Evolutionary conservation across 2,888 invertebrate genomes (phyloP).

Genomic region (Napeogenes sylphis): DNA sequence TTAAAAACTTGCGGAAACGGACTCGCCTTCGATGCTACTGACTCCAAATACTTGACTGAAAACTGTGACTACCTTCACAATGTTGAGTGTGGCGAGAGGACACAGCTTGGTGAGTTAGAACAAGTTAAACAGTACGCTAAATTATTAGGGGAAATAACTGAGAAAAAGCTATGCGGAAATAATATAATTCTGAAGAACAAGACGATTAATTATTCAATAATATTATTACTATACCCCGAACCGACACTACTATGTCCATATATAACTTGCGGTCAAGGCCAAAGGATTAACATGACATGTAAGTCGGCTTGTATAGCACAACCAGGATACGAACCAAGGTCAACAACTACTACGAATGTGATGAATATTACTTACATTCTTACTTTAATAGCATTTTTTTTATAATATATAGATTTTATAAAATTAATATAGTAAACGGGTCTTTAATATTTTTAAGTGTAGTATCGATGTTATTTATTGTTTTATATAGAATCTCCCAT

Average conservation of each 20-base stretch:
- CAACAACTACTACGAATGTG: conserved; percentile 36
- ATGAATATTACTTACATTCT: neutral
- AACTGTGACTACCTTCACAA: conserved; percentile 97
- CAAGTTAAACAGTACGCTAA: too few species aligned
- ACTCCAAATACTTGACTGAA: conserved; percentile 93
- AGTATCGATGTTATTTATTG: conserved; percentile 9
- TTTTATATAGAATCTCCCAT: conserved; percentile 85
- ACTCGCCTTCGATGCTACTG: conserved; percentile 92
- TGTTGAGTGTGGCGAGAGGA: conserved; percentile 93
- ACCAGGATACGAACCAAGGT: conserved; percentile 66
- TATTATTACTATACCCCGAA: conserved; percentile 9
- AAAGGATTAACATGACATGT: conserved; percentile 47
- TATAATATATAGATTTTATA: neutral
- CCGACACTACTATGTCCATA: conserved; percentile 22
- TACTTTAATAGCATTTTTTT: conserved; percentile 2
- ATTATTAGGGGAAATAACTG: neutral
- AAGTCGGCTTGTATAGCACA: conserved; percentile 42
- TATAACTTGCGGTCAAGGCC: conserved; percentile 54
- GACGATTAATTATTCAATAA: conserved; percentile 19
- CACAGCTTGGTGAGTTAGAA: conserved; percentile 84
- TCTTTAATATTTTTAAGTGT: neutral
- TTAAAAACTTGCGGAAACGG: conserved; percentile 96
- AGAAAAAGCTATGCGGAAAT: conserved; percentile 16
- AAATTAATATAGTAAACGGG: too few species aligned
- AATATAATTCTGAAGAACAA: conserved; percentile 16